Evolutionary conservation across 2,113 vertebrate genomes (phyloP).

Genomic region (Ceuthmochares aereus): DNA sequence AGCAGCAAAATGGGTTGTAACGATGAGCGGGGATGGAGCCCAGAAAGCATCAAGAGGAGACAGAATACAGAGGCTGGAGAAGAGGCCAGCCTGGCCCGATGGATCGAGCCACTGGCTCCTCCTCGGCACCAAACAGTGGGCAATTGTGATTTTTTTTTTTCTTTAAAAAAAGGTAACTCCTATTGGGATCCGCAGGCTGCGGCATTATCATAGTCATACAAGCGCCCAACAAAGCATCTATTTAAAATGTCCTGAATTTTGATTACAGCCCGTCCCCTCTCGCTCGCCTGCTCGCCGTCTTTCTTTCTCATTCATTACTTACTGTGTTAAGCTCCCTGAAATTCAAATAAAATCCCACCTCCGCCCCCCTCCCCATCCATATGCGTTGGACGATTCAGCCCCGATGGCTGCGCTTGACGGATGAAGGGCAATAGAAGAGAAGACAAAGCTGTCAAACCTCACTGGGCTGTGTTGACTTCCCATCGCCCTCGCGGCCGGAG

Average conservation of each 20-base stretch:
- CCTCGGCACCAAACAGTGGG: not conserved
- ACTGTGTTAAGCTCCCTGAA: conserved; percentile 67
- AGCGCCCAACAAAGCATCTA: conserved; percentile 19
- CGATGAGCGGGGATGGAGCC: not conserved
- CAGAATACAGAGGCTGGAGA: not conserved
- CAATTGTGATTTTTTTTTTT: not conserved
- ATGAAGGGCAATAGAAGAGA: conserved; percentile 47
- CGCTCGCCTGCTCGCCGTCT: not conserved
- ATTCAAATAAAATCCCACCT: conserved; percentile 65
- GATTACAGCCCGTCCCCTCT: conserved; percentile 22
- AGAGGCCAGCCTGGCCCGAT: not conserved
- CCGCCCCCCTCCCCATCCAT: not conserved
- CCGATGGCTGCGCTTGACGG: conserved; percentile 12
- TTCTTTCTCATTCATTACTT: conserved; percentile 65
- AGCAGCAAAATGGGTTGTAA: not conserved
- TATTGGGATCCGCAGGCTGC: not conserved
- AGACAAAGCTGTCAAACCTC: conserved; percentile 62
- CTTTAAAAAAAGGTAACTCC: not conserved
- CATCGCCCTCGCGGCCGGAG: not conserved
- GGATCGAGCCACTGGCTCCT: not conserved
- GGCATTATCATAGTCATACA: conserved; percentile 50
- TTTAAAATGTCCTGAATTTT: conserved; percentile 60
- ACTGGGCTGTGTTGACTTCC: not conserved
- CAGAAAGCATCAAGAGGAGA: not conserved
- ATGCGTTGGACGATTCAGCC: not conserved